Conservation (phyloP, 2,113 vertebrate species). For the Alectura lathami region DNA sequence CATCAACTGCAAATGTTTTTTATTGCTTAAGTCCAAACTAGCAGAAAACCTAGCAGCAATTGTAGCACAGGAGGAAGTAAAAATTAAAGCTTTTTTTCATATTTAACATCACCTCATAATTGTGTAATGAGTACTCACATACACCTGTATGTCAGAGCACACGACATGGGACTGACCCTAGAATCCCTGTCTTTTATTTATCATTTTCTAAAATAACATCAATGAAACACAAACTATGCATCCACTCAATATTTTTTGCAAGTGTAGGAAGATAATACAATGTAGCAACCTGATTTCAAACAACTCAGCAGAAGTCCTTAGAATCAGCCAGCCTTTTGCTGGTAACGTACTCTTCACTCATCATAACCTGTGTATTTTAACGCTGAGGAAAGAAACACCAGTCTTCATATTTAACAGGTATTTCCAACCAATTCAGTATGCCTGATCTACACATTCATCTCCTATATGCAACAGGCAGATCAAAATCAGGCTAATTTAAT, state of each 20-base stretch:
- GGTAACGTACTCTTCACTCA: neutral
- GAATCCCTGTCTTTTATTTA: neutral
- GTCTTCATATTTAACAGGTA: neutral
- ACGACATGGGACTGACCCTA: neutral
- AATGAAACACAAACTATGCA: neutral
- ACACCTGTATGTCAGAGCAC: neutral
- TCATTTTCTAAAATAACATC: neutral
- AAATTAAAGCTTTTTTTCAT: neutral
- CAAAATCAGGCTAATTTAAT: neutral
- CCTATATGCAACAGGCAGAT: neutral
- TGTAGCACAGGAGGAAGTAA: neutral
- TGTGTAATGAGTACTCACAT: accelerated
- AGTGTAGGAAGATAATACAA: neutral
- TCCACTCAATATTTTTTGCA: neutral
- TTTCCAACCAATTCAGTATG: neutral
- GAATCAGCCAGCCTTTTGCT: neutral
- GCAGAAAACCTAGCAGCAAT: neutral
- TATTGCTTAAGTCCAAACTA: neutral
- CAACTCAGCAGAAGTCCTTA: neutral
- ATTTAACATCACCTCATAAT: neutral
- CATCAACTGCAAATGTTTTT: neutral
- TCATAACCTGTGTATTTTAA: neutral
- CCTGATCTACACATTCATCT: neutral
- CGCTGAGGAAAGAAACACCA: neutral
- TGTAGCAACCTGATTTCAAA: neutral